Evolutionary conservation across 2,797 vertebrate species (phyloP), one percentile per base, ranked within the genome.

Genomic region (Myripristis murdjan): DNA sequence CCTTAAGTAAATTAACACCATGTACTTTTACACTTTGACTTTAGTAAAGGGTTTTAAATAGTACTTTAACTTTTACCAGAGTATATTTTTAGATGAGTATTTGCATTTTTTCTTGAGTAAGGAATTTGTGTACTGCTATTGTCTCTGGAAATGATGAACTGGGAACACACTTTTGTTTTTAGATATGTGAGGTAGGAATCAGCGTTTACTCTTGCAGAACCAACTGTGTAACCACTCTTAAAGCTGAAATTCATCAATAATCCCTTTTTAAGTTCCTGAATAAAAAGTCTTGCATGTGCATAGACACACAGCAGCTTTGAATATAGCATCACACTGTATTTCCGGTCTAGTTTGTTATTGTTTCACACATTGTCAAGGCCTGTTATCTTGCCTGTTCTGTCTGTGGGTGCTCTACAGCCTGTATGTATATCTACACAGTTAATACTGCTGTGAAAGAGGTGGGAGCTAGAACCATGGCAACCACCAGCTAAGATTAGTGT

Each of bases 381-480:
- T 62, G 55, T 76, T 79, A 70, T 76, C 70, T 59, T 5, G 15
- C 41, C 70, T 82, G 69, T 56, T 46, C 73, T 77, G 74, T 73
- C 75, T 68, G 82, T 81, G 76, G 75, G 61, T 44, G 77, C 78
- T 73, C 44, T 51, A 26, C 63, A 56, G 84, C 53, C 74, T 81
- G 57, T 59, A 63, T 91, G 82, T 82, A 63, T 84, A 87, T 84
- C 71, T 75, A 82, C 85, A 85, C 85, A 92, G 89, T 89, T 87
- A 89, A 79, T 82, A 81, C 75, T 78, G 82, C 80, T 82, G 75
- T 81, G 81, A 90, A 82, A 75, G 75, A 81, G 79, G 81, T 81
- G 83, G 83, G 86, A 86, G 87, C 83, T 78, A 92, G 81, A 92
- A 85, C 92, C 92, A 94, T 93, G 87, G 90, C 84, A 94, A 93